Evolutionary conservation across 2,888 invertebrate genomes (phyloP).

Genomic region (Drosophila melanosoma): DNA sequence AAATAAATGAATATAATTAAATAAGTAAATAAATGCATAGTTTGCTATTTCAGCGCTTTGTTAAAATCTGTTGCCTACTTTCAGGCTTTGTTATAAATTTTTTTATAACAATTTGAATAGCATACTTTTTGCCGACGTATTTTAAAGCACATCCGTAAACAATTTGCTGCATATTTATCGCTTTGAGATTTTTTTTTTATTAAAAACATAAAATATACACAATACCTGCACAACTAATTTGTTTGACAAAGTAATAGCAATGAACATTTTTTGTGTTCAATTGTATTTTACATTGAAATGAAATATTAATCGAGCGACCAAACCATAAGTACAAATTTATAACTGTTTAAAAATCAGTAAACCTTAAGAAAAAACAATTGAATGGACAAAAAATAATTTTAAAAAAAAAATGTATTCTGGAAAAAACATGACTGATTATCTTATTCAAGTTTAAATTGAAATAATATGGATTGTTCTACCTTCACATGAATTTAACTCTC

Average conservation of each 20-base stretch:
- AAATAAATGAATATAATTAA: not conserved
- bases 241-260: not conserved
- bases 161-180: not conserved
- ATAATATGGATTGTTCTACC: not conserved
- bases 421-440: not conserved
- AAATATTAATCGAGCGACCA: not conserved
- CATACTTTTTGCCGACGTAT: slow-evolving; percentile 40
- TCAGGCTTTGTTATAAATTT: slow-evolving; percentile 13
- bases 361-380: not conserved
- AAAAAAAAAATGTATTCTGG: not conserved
- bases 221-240: not conserved
- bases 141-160: not conserved
- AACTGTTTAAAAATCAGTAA: not conserved
- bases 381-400: not conserved
- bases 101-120: slow-evolving; percentile 11
- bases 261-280: not conserved
- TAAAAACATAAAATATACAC: not conserved
- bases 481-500: not conserved
- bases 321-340: not conserved
- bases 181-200: not conserved
- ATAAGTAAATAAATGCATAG: not conserved
- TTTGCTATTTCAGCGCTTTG: not conserved
- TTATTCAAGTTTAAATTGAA: not conserved
- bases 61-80: slow-evolving; percentile 28
- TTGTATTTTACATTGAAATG: not conserved